Evolutionary conservation across 2,113 vertebrate species (phyloP).

Genomic region (Polypterus senegalus): DNA sequence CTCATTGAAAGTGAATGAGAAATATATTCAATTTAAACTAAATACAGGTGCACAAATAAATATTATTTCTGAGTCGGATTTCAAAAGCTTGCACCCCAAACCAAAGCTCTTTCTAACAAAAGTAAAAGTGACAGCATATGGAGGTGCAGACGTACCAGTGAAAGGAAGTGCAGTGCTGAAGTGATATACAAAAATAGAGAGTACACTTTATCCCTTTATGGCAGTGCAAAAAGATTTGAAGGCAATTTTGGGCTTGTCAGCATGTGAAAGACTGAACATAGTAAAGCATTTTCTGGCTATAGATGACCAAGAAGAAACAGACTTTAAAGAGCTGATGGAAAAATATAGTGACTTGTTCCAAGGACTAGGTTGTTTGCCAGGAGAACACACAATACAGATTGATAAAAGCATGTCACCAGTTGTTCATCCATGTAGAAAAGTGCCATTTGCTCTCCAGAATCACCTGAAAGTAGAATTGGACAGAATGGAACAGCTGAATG

Average conservation of each 20-base stretch:
- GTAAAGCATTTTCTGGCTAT: conserved; percentile 15
- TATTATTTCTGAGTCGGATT: too few relatives aligned
- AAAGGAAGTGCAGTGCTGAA: conserved; percentile 10
- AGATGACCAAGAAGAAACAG: neutral
- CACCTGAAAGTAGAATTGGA: conserved; percentile 11
- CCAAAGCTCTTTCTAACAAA: too few relatives aligned
- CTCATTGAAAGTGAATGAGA: neutral
- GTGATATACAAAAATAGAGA: conserved; percentile 2
- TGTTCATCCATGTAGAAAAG: conserved; percentile 14
- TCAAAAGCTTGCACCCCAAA: too few relatives aligned
- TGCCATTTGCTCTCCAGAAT: conserved; percentile 10
- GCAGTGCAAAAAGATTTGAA: conserved; percentile 11
- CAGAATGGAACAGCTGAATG: conserved; percentile 9
- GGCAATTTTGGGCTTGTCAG: conserved; percentile 8
- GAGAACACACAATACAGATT: conserved; percentile 9
- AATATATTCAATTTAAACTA: neutral
- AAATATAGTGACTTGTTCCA: conserved; percentile 14
- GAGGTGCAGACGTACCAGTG: conserved; percentile 11
- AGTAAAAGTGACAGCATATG: neutral
- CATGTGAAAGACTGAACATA: conserved; percentile 12
- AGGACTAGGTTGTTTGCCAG: conserved; percentile 12
- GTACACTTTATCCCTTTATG: conserved; percentile 10
- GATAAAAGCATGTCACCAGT: conserved; percentile 10
- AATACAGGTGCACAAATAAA: too few relatives aligned
- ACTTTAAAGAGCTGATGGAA: conserved; percentile 6